Evolutionary conservation across 2,797 vertebrate genomes (phyloP).

Genomic region (Crocodylus rhombifer): DNA sequence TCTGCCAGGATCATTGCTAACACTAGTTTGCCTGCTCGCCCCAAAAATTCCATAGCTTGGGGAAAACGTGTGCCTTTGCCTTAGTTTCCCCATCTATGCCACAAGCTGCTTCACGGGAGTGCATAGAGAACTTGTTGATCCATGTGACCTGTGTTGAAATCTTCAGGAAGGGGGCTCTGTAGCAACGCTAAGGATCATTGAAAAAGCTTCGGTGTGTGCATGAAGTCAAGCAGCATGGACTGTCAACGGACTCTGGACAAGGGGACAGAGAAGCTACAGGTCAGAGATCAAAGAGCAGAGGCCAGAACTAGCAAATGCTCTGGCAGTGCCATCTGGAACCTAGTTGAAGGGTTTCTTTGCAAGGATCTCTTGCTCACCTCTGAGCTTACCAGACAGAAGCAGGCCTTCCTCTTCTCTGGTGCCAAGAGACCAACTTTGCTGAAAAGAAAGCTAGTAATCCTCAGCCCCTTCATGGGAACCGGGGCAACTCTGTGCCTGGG

Average conservation of each 20-base stretch:
- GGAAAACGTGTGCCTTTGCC: neutral
- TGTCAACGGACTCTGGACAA: no score
- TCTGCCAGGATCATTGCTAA: no score
- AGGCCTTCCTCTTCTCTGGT: neutral
- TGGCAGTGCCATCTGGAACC: no score
- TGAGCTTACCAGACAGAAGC: neutral
- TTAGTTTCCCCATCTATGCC: neutral
- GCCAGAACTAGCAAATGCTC: neutral
- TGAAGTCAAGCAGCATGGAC: no score
- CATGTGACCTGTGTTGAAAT: neutral
- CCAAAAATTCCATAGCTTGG: neutral
- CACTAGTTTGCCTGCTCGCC: no score
- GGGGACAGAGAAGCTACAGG: no score
- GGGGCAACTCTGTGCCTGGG: neutral
- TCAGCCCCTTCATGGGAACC: conserved; percentile 10
- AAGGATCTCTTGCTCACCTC: neutral
- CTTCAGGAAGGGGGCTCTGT: neutral
- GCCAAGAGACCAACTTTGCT: neutral
- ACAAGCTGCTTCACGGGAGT: neutral
- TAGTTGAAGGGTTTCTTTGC: conserved; percentile 8
- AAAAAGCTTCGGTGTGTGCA: no score
- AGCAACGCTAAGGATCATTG: no score
- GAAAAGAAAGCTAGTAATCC: neutral
- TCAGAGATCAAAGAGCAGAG: neutral
- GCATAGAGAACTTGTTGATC: neutral